Evolutionary conservation across 2,888 invertebrate species (phyloP).

Genomic region (Xestia ashworthii): DNA sequence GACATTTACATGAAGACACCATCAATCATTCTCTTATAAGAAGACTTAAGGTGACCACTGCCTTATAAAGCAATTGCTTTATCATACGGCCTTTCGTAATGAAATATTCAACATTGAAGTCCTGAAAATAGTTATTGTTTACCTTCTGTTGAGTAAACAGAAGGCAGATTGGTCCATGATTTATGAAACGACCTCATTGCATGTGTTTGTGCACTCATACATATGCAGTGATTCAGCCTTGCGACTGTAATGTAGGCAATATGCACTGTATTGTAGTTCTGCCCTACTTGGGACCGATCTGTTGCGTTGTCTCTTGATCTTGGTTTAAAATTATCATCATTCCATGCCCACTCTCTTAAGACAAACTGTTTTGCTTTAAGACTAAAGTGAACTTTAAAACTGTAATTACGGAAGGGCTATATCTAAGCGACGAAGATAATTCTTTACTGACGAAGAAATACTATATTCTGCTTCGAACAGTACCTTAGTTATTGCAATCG

Average conservation of each 20-base stretch:
- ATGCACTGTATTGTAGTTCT: constrained; percentile 51
- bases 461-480: neutral
- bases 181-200: constrained; percentile 60
- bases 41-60: constrained; percentile 29
- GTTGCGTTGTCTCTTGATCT: constrained; percentile 30
- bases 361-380: neutral
- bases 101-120: constrained; percentile 46
- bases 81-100: constrained; percentile 28
- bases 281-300: constrained; percentile 51
- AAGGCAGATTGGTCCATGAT: constrained; percentile 43
- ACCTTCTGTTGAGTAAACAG: constrained; percentile 42
- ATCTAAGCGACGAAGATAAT: neutral
- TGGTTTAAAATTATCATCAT: constrained; percentile 5
- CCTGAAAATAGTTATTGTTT: constrained; percentile 57
- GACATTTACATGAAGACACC: constrained; percentile 41
- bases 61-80: constrained; percentile 47
- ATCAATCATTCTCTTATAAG: constrained; percentile 56
- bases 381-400: neutral
- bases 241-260: constrained; percentile 61
- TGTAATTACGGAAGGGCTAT: neutral
- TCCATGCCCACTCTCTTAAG: neutral
- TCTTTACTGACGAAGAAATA: neutral
- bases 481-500: neutral
- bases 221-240: constrained; percentile 63
- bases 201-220: constrained; percentile 60